These are phyloP conservation scores for Tangara arthus DNA, from an alignment of 2,797 vertebrate species.

Conservation along the genomic window DNA sequence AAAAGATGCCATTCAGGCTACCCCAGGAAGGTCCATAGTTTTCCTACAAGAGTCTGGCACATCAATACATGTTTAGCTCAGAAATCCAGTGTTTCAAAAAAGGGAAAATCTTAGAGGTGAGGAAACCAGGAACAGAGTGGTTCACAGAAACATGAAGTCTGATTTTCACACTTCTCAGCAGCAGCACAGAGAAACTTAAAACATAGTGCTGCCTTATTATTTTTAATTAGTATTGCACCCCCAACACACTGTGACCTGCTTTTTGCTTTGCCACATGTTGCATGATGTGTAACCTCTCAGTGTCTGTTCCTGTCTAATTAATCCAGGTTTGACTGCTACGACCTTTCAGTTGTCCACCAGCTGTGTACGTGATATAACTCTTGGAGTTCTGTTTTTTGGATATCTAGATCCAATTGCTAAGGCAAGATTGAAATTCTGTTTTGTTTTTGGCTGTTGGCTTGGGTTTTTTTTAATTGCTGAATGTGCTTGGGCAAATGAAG, in stretches of 20 bases:
- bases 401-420: neutral
- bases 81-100: neutral
- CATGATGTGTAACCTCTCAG: neutral
- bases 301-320: neutral
- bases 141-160: neutral
- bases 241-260: neutral
- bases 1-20: neutral
- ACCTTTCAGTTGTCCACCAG: neutral
- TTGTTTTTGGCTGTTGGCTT: neutral
- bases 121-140: neutral
- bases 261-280: neutral
- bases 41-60: neutral
- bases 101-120: neutral
- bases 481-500: neutral
- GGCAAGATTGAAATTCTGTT: neutral
- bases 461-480: neutral
- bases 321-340: neutral
- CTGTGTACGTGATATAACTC: neutral
- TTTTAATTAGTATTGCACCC: neutral
- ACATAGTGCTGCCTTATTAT: neutral
- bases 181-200: neutral
- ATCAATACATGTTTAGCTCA: rapidly evolving
- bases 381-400: neutral
- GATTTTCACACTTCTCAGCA: neutral
- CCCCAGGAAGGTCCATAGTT: neutral